phyloP scores from a whole-genome alignment of 1,140 invertebrate genomes.

The Daktulosphaira vitifoliae region DNA sequence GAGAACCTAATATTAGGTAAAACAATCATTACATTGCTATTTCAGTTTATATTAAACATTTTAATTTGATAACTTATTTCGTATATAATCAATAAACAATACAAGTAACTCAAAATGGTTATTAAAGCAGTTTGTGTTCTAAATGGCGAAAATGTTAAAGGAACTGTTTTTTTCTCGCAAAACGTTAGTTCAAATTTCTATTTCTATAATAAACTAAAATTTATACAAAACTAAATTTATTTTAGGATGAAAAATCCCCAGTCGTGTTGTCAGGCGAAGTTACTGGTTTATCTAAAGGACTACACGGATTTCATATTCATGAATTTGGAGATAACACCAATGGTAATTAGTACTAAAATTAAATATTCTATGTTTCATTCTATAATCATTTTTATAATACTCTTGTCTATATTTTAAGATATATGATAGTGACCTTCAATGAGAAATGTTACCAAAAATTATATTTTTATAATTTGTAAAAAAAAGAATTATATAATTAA shows the following conservation, averaged over 20 bases:
- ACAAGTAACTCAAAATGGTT: slow-evolving; percentile 42
- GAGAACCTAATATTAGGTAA: too few relatives aligned
- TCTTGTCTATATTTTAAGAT: too few relatives aligned
- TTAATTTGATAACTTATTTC: too few relatives aligned
- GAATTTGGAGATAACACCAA: slow-evolving; percentile 95
- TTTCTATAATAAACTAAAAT: neutral
- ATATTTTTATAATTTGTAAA: too few relatives aligned
- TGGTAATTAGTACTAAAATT: slow-evolving; percentile 44
- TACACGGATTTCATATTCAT: slow-evolving; percentile 94
- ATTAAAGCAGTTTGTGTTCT: slow-evolving; percentile 81
- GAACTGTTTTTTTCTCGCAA: slow-evolving; percentile 70
- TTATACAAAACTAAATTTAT: slow-evolving; percentile 39
- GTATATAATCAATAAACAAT: too few relatives aligned
- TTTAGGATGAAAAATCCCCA: slow-evolving; percentile 45
- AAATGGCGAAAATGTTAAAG: slow-evolving; percentile 66
- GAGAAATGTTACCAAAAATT: too few relatives aligned
- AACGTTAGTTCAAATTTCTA: slow-evolving; percentile 48
- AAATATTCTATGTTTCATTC: too few relatives aligned
- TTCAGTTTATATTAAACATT: too few relatives aligned
- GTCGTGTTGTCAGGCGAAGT: slow-evolving; percentile 65
- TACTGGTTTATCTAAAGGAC: slow-evolving; percentile 56
- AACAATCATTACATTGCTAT: too few relatives aligned
- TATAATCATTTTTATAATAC: too few relatives aligned
- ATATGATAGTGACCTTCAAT: too few relatives aligned
- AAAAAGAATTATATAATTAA: too few relatives aligned